A percentile compares a stretch with the other conserved stretches of the same genome.
Conservation (phyloP, 2,888 invertebrate species). For the Lycia hirtaria region DNA sequence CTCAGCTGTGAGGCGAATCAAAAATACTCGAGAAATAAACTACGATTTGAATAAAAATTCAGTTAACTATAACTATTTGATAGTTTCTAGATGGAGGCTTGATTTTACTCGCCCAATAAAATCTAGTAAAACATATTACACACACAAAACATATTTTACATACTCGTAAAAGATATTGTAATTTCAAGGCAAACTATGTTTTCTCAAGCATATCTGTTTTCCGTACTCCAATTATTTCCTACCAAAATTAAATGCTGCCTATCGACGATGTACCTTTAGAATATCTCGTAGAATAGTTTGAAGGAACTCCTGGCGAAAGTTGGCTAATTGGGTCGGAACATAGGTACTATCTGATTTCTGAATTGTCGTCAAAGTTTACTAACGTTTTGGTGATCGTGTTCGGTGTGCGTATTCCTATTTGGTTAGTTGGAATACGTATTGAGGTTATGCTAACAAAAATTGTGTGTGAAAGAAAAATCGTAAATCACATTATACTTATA, state of each 20-base stretch:
- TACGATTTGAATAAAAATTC: too few species aligned
- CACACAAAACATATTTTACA: too few species aligned
- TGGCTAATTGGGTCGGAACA: conserved; percentile 22
- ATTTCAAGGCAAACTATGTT: neutral
- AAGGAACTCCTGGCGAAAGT: conserved; percentile 9
- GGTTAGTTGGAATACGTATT: neutral
- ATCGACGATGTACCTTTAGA: neutral
- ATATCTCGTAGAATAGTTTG: conserved; percentile 23
- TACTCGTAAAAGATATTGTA: neutral
- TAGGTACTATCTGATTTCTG: conserved; percentile 4
- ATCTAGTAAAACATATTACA: too few species aligned
- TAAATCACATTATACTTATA: too few species aligned
- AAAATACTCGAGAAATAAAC: too few species aligned
- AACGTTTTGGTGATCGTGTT: conserved; percentile 10
- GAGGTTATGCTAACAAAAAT: too few species aligned
- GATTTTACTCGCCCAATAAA: too few species aligned
- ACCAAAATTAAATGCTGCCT: conserved; percentile 14
- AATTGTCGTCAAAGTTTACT: conserved; percentile 10
- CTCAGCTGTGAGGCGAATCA: too few species aligned
- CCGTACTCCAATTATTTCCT: neutral
- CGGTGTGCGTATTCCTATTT: neutral
- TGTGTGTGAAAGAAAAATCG: too few species aligned
- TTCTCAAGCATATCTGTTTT: conserved; percentile 1
- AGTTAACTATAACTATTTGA: too few species aligned
- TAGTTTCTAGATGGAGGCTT: too few species aligned